phyloP scores from a whole-genome alignment of 1,140 invertebrate genomes.

The Papilio glaucus region DNA sequence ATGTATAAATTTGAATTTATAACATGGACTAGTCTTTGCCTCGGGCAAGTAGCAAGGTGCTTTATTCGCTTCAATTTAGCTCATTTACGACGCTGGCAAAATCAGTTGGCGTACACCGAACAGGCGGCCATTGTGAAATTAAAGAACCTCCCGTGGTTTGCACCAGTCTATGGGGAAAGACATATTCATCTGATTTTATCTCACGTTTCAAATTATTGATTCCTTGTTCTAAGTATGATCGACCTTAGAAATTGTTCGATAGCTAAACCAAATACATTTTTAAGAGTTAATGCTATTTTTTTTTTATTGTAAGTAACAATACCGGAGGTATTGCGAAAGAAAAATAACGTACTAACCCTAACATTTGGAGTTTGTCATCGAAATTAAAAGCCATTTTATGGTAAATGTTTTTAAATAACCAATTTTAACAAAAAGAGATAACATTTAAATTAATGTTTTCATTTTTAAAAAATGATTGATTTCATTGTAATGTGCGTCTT shows the following conservation, averaged over 20 bases:
- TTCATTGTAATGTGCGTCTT: too few relatives aligned
- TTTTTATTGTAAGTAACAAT: background rate
- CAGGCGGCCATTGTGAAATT: slow-evolving; percentile 60
- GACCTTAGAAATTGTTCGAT: slow-evolving; percentile 37
- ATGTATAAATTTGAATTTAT: slow-evolving; percentile 20
- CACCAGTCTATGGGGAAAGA: slow-evolving; percentile 55
- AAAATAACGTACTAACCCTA: too few relatives aligned
- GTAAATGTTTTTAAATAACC: too few relatives aligned
- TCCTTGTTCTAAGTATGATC: slow-evolving; percentile 44
- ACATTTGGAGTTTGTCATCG: too few relatives aligned
- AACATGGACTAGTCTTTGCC: slow-evolving; percentile 29
- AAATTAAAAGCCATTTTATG: too few relatives aligned
- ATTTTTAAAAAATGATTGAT: too few relatives aligned
- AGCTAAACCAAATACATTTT: background rate
- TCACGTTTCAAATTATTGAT: slow-evolving; percentile 52
- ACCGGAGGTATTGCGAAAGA: background rate
- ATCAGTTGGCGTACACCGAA: slow-evolving; percentile 56
- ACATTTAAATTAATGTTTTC: too few relatives aligned
- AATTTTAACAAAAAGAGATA: too few relatives aligned
- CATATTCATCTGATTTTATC: slow-evolving; percentile 57
- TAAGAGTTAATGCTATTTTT: background rate
- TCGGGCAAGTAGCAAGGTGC: slow-evolving; percentile 44
- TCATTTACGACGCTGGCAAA: slow-evolving; percentile 58
- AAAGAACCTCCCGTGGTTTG: slow-evolving; percentile 58
- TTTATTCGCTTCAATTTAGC: slow-evolving; percentile 59